These are phyloP conservation scores for Linyphia triangularis DNA, from an alignment of 2,888 invertebrate species.

Conservation along the genomic window DNA sequence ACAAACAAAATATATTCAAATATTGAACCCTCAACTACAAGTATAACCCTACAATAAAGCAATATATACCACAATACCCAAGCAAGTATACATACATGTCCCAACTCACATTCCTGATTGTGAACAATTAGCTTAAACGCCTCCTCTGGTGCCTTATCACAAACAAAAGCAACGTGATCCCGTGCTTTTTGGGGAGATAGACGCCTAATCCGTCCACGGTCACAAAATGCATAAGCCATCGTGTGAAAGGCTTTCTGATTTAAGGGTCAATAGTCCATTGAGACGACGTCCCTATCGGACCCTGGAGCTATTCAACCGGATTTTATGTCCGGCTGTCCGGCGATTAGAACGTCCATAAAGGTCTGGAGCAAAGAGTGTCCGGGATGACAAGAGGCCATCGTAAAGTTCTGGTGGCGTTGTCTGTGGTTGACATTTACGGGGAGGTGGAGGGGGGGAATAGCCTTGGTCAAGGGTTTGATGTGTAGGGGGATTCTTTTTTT, in stretches of 20 bases:
- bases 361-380: slow-evolving; percentile 44
- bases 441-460: neutral
- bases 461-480: too few species aligned
- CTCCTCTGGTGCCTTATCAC: slow-evolving; percentile 24
- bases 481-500: too few species aligned
- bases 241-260: slow-evolving; percentile 26
- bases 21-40: too few species aligned
- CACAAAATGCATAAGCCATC: neutral
- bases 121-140: slow-evolving; percentile 8
- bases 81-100: too few species aligned
- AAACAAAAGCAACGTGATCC: slow-evolving; percentile 15
- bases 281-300: slow-evolving; percentile 10
- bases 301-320: slow-evolving; percentile 30
- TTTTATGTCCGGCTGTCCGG: slow-evolving; percentile 58
- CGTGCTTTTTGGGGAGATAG: neutral
- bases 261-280: slow-evolving; percentile 52
- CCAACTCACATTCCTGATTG: neutral
- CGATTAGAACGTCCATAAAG: slow-evolving; percentile 61
- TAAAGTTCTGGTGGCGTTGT: slow-evolving; percentile 46
- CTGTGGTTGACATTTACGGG: slow-evolving; percentile 47
- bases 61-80: too few species aligned
- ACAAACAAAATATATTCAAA: too few species aligned
- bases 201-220: neutral
- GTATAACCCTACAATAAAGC: too few species aligned
- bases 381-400: slow-evolving; percentile 50